These are phyloP conservation scores for Trichoplusia ni DNA, from an alignment of 1,140 invertebrate genomes.

Conservation along the genomic window DNA sequence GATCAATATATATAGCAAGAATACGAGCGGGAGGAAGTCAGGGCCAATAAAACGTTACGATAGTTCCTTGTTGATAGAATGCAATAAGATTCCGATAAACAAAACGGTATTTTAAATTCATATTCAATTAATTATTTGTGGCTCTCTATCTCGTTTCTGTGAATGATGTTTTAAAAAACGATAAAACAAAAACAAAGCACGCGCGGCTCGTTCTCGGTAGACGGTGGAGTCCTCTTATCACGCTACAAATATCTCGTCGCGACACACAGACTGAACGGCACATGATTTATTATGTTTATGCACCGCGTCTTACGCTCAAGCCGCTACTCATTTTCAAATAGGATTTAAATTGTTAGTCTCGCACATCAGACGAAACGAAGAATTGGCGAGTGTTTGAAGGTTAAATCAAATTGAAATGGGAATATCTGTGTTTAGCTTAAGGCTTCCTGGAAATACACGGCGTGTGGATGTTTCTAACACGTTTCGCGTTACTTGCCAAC, in stretches of 20 bases:
- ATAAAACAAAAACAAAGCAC: constrained; percentile 29
- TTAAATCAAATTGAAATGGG: constrained; percentile 56
- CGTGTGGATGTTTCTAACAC: constrained; percentile 53
- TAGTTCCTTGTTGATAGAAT: constrained; percentile 15
- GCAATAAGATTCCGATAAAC: not conserved
- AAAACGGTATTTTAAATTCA: constrained; percentile 4
- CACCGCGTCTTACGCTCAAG: constrained; percentile 43
- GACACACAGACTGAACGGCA: constrained; percentile 48
- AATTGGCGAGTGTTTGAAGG: constrained; percentile 63
- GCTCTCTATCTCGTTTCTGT: not conserved
- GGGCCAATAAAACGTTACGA: constrained; percentile 34
- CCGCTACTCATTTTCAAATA: constrained; percentile 47
- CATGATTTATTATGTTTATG: constrained; percentile 71
- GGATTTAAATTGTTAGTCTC: constrained; percentile 62
- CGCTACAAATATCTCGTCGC: constrained; percentile 53
- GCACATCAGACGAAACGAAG: constrained; percentile 51
- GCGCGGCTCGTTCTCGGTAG: constrained; percentile 33
- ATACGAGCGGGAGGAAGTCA: constrained; percentile 28
- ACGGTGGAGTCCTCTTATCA: constrained; percentile 45
- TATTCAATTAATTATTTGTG: not conserved
- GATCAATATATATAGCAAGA: constrained; percentile 39
- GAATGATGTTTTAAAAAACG: not conserved
- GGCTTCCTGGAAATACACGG: constrained; percentile 61
- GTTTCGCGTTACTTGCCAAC: constrained; percentile 58
- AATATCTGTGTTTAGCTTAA: constrained; percentile 47